phyloP scores from a whole-genome alignment of 2,797 vertebrate species.

The Allobates femoralis region DNA sequence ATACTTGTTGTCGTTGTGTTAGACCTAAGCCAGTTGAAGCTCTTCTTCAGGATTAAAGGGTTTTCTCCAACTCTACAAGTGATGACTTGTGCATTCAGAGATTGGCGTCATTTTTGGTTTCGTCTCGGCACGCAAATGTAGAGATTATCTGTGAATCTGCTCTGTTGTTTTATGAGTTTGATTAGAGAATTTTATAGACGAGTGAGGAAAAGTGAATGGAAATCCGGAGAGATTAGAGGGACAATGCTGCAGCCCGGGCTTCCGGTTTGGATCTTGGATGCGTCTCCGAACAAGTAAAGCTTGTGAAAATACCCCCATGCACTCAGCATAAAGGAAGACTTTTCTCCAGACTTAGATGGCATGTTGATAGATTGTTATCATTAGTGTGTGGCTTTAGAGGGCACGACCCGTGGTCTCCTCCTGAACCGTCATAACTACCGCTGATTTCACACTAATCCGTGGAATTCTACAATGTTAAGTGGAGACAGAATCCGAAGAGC shows the following conservation, averaged over 20 bases:
- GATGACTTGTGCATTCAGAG: neutral
- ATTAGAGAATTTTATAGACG: constrained; percentile 13
- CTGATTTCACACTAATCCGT: constrained; percentile 57
- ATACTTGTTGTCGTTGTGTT: neutral
- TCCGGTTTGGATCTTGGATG: constrained; percentile 1
- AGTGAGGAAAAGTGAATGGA: constrained; percentile 9
- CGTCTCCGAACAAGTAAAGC: constrained; percentile 7
- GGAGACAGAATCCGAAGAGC: neutral
- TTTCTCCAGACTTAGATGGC: constrained; percentile 6
- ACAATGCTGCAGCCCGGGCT: neutral
- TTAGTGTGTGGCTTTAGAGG: constrained; percentile 40
- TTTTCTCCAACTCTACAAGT: neutral
- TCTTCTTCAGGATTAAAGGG: neutral
- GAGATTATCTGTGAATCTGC: neutral
- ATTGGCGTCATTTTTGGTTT: neutral
- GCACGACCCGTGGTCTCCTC: constrained; percentile 37
- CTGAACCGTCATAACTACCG: constrained; percentile 41
- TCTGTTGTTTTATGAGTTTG: constrained; percentile 7
- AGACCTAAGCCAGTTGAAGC: neutral
- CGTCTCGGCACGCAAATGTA: neutral
- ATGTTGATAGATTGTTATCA: constrained; percentile 52
- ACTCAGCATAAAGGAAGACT: constrained; percentile 1
- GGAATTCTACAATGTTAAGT: constrained; percentile 47
- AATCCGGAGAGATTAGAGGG: constrained; percentile 20
- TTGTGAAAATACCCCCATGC: constrained; percentile 19